phyloP scores from a whole-genome alignment of 2,888 invertebrate genomes.

The Sabatieria punctata region DNA sequence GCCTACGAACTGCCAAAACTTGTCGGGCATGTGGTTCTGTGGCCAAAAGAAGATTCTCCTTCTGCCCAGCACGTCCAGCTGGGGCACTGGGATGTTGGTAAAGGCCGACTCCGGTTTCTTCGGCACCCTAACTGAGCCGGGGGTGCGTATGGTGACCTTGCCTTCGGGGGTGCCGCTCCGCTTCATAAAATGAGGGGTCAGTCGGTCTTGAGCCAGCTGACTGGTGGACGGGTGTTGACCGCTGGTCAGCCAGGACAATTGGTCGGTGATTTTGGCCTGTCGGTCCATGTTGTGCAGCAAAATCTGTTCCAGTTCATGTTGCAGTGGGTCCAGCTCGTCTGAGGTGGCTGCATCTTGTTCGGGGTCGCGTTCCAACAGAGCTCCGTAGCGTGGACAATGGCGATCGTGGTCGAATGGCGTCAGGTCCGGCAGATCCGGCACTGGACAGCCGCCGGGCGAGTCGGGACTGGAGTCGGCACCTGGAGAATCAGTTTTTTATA shows the following conservation, averaged over 20 bases:
- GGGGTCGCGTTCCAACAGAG: neutral
- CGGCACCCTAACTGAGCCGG: too few species aligned
- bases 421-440: neutral
- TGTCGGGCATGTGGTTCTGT: slow-evolving; percentile 11
- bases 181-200: too few species aligned
- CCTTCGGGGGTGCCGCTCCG: neutral
- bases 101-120: neutral
- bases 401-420: neutral
- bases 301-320: slow-evolving; percentile 6
- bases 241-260: neutral
- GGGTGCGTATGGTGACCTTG: neutral
- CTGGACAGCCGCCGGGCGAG: too few species aligned
- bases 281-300: slow-evolving; percentile 5
- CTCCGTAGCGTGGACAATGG: neutral
- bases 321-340: slow-evolving; percentile 3
- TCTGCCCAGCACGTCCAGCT: neutral
- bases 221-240: neutral
- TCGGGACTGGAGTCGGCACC: too few species aligned
- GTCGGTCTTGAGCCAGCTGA: neutral
- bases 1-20: slow-evolving; percentile 10
- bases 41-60: slow-evolving; percentile 4
- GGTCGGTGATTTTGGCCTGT: neutral
- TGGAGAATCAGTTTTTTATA: too few species aligned
- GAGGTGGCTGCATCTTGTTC: neutral
- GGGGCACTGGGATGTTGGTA: neutral